phyloP scores from a whole-genome alignment of 2,113 vertebrate species.

The Elaphurus davidianus region DNA sequence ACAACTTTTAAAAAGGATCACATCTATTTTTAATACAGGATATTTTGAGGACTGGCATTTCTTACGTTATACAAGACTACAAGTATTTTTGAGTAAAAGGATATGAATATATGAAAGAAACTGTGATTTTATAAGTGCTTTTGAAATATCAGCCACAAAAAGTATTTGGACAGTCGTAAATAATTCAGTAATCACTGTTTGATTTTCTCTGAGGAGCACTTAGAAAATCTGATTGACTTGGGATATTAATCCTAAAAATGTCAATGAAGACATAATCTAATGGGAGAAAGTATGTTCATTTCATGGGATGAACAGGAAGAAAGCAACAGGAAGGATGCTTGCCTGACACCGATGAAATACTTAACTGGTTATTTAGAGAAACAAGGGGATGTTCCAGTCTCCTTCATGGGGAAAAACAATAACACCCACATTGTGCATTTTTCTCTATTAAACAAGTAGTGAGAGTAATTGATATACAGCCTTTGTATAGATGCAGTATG shows the following conservation, averaged over 20 bases:
- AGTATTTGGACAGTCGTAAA: neutral
- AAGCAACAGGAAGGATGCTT: neutral
- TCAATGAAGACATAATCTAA: neutral
- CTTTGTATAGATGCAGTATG: rapidly evolving
- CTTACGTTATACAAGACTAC: neutral
- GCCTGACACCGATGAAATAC: neutral
- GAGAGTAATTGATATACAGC: neutral
- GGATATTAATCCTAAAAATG: slow-evolving; percentile 24
- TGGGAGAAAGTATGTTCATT: neutral
- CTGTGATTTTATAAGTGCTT: slow-evolving; percentile 5
- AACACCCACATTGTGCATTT: neutral
- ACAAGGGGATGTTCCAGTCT: neutral
- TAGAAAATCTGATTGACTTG: neutral
- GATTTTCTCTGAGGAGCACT: slow-evolving; percentile 24
- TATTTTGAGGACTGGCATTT: neutral
- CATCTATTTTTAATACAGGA: neutral
- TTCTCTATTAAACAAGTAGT: neutral
- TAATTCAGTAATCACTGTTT: neutral
- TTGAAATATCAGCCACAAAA: neutral
- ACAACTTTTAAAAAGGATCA: neutral
- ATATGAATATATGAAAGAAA: neutral
- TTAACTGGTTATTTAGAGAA: neutral
- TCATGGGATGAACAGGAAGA: neutral
- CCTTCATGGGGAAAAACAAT: neutral
- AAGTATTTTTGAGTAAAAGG: neutral